Evolutionary conservation across 2,113 vertebrate genomes (phyloP).

Genomic region (Pluvialis apricaria): DNA sequence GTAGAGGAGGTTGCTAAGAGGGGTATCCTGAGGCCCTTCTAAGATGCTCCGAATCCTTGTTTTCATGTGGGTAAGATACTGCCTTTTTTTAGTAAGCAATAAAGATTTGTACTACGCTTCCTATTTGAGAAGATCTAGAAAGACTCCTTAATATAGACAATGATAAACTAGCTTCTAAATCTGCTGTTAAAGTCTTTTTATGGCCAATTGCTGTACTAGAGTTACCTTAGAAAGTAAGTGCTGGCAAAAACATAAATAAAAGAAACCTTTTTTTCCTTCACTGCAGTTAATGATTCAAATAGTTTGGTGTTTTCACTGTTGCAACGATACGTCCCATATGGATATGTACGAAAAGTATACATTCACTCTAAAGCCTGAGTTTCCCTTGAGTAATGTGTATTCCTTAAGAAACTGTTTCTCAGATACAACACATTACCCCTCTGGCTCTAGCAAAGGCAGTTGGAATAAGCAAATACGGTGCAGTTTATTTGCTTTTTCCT

Average conservation of each 20-base stretch:
- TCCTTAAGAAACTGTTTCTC: neutral
- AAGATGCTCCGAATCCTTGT: neutral
- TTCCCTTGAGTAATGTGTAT: neutral
- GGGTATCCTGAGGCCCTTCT: neutral
- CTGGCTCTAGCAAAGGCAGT: neutral
- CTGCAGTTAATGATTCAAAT: neutral
- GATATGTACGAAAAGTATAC: neutral
- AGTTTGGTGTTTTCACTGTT: neutral
- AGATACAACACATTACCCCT: neutral
- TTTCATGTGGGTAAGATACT: neutral
- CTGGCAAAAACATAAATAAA: neutral
- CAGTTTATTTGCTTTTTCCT: neutral
- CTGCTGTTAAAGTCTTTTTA: neutral
- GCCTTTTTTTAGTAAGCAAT: neutral
- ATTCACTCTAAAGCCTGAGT: accelerated
- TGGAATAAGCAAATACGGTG: neutral
- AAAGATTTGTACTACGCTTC: neutral
- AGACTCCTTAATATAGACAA: neutral
- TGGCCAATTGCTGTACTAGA: neutral
- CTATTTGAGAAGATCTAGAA: neutral
- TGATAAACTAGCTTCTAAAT: neutral
- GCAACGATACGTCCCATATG: neutral
- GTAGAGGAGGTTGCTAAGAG: neutral
- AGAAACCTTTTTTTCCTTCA: neutral
- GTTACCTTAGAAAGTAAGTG: neutral